A percentile compares a stretch with the other conserved stretches of the same genome.
Conservation (phyloP, 2,888 invertebrate species). For the Nomada fabriciana region DNA sequence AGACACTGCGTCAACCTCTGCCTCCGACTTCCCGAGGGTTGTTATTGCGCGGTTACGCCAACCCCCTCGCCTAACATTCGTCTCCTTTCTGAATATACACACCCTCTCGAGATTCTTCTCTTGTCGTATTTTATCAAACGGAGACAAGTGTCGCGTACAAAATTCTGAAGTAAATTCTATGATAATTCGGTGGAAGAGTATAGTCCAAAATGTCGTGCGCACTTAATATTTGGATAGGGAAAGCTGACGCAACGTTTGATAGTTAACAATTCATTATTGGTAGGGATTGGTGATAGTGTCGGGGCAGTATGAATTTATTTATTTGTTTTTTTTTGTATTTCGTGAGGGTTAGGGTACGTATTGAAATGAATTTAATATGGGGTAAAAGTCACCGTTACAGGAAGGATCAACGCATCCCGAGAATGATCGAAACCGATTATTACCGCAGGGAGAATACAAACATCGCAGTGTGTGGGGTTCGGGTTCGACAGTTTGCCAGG, state of each 20-base stretch:
- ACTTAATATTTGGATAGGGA: too few species aligned
- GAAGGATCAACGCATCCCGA: background rate
- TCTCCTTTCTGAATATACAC: conserved; percentile 58
- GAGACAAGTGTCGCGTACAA: too few species aligned
- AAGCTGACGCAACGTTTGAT: too few species aligned
- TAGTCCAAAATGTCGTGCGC: too few species aligned
- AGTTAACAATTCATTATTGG: too few species aligned
- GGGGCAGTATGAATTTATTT: too few species aligned
- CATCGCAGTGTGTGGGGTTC: conserved; percentile 28
- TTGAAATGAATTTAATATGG: background rate
- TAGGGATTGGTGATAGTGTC: too few species aligned
- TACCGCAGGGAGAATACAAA: conserved; percentile 38
- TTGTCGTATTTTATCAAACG: conserved; percentile 14
- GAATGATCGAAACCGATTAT: conserved; percentile 64
- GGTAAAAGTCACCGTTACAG: background rate
- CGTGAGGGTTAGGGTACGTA: background rate
- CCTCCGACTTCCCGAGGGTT: conserved; percentile 67
- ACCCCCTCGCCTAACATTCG: conserved; percentile 51
- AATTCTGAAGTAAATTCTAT: too few species aligned
- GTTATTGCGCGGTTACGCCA: conserved; percentile 79
- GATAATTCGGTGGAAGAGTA: too few species aligned
- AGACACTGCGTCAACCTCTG: conserved; percentile 59
- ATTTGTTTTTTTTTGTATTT: too few species aligned
- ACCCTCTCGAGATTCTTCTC: conserved; percentile 47
- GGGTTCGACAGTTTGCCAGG: conserved; percentile 50